These are phyloP conservation scores for Drosophila yakuba DNA, from an alignment of 1,140 invertebrate species.

Conservation along the genomic window DNA sequence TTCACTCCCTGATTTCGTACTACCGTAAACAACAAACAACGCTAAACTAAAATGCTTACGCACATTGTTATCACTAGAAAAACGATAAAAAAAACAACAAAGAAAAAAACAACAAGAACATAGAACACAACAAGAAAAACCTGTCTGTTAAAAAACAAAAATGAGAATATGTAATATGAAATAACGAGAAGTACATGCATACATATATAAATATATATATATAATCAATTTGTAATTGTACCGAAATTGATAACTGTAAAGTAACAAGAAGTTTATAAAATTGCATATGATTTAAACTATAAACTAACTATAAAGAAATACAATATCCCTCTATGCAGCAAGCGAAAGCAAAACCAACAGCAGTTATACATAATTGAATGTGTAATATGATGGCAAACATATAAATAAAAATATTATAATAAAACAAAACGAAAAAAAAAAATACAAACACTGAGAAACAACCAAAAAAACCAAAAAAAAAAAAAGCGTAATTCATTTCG, in stretches of 20 bases:
- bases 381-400: slow-evolving; percentile 63
- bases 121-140: slow-evolving; percentile 33
- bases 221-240: slow-evolving; percentile 69
- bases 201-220: slow-evolving; percentile 49
- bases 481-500: slow-evolving; percentile 48
- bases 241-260: slow-evolving; percentile 80
- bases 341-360: slow-evolving; percentile 48
- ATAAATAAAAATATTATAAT: slow-evolving; percentile 64
- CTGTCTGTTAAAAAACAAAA: slow-evolving; percentile 50
- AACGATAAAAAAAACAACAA: slow-evolving; percentile 15
- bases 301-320: slow-evolving; percentile 76
- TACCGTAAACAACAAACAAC: slow-evolving; percentile 32
- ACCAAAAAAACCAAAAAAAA: slow-evolving; percentile 39
- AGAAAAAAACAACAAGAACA: slow-evolving; percentile 4
- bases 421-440: slow-evolving; percentile 48
- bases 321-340: slow-evolving; percentile 67
- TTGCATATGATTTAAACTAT: slow-evolving; percentile 72
- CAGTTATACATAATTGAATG: slow-evolving; percentile 61
- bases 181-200: slow-evolving; percentile 39
- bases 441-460: slow-evolving; percentile 64
- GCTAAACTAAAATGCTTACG: slow-evolving; percentile 40
- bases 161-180: slow-evolving; percentile 54
- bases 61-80: slow-evolving; percentile 61
- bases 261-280: slow-evolving; percentile 70
- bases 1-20: slow-evolving; percentile 27